phyloP scores from a whole-genome alignment of 2,797 vertebrate genomes.

The Labeo calbasu region DNA sequence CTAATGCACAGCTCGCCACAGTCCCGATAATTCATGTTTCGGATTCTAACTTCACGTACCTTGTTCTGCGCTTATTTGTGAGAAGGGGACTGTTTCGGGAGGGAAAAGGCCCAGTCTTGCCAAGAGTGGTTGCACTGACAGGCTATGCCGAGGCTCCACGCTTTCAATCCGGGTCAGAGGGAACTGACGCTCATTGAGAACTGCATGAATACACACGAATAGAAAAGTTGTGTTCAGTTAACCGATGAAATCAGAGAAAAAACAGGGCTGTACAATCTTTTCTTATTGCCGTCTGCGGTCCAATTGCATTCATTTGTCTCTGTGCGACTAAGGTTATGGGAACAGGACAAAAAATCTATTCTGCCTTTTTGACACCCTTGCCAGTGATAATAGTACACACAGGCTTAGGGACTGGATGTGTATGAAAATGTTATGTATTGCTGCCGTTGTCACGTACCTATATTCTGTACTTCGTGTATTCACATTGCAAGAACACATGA shows the following conservation, averaged over 20 bases:
- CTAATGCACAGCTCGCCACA: conserved; percentile 3
- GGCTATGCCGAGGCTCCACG: conserved; percentile 64
- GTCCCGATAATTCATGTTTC: neutral
- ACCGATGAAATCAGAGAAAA: conserved; percentile 89
- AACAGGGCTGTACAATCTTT: conserved; percentile 78
- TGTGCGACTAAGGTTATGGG: conserved; percentile 72
- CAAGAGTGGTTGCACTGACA: conserved; percentile 66
- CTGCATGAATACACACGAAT: conserved; percentile 98
- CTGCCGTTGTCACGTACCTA: conserved; percentile 69
- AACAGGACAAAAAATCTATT: conserved; percentile 72
- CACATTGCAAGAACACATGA: neutral
- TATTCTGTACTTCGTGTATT: conserved; percentile 42
- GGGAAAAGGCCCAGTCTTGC: conserved; percentile 63
- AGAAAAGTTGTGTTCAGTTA: conserved; percentile 95
- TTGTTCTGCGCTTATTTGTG: conserved; percentile 50
- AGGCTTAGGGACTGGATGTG: conserved; percentile 33
- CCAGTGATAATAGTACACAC: conserved; percentile 59
- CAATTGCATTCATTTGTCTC: conserved; percentile 69
- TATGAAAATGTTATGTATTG: conserved; percentile 63
- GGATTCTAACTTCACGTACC: conserved; percentile 56
- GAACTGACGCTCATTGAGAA: conserved; percentile 83
- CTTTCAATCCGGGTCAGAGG: conserved; percentile 76
- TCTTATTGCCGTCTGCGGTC: conserved; percentile 76
- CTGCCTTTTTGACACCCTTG: conserved; percentile 69
- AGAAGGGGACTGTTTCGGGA: conserved; percentile 48